Conservation (phyloP, 2,888 invertebrate species). For the Eupithecia dodoneata region DNA sequence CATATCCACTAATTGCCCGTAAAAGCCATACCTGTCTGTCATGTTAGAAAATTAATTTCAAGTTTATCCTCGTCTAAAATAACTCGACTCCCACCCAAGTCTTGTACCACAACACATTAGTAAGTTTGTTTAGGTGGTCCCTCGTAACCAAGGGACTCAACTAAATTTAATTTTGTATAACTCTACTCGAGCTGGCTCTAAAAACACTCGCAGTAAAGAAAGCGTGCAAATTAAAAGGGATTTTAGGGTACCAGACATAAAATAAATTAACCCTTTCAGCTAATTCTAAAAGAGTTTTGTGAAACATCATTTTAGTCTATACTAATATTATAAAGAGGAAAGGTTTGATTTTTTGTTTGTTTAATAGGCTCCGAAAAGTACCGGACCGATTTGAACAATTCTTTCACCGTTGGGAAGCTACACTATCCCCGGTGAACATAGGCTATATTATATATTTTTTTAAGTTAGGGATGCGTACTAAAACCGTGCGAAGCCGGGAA, state of each 20-base stretch:
- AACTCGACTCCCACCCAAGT: background rate
- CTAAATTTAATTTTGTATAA: constrained; percentile 68
- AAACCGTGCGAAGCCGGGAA: too few species aligned
- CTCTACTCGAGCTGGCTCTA: constrained; percentile 55
- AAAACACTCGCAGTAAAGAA: constrained; percentile 43
- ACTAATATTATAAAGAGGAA: too few species aligned
- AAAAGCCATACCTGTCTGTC: too few species aligned
- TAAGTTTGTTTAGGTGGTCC: constrained; percentile 67
- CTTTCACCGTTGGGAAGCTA: too few species aligned
- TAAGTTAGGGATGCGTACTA: too few species aligned
- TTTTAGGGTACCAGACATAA: constrained; percentile 19
- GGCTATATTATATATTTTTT: too few species aligned
- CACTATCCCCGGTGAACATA: too few species aligned
- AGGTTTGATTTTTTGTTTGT: too few species aligned
- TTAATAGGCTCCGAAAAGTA: too few species aligned
- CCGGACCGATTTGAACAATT: too few species aligned
- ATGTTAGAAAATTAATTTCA: background rate
- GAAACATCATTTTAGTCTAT: background rate
- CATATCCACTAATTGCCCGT: too few species aligned
- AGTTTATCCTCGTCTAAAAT: background rate
- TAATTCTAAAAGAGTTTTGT: background rate
- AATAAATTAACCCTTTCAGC: constrained; percentile 13
- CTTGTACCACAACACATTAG: constrained; percentile 42
- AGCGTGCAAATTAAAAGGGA: constrained; percentile 33
- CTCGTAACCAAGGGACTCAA: constrained; percentile 53